phyloP scores from a whole-genome alignment of 92 coral and sea anemone genomes.

The Zoanthus sociatus region DNA sequence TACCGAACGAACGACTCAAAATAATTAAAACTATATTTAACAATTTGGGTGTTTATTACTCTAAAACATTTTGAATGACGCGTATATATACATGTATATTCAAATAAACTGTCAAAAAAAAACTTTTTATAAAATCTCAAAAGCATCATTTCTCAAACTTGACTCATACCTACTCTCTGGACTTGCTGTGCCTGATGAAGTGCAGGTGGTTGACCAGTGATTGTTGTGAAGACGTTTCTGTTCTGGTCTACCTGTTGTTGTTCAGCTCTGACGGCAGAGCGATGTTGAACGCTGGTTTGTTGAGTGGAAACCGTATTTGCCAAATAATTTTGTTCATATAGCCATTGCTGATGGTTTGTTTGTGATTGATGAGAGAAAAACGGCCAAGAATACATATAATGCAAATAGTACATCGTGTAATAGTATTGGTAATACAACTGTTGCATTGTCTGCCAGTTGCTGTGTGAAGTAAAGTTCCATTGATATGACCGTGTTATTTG shows the following conservation, averaged over 20 bases:
- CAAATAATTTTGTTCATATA: slow-evolving; percentile 30
- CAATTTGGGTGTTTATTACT: too few relatives aligned
- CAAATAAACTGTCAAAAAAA: too few relatives aligned
- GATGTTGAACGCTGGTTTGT: background rate
- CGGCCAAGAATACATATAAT: slow-evolving; percentile 39
- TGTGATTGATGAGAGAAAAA: slow-evolving; percentile 32
- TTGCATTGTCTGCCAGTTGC: slow-evolving; percentile 22
- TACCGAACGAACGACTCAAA: too few relatives aligned
- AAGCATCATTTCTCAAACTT: background rate
- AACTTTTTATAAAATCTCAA: background rate
- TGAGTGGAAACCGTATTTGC: slow-evolving; percentile 12
- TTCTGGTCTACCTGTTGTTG: background rate
- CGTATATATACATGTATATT: too few relatives aligned
- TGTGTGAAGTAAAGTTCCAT: background rate
- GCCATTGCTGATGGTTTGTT: slow-evolving; percentile 19
- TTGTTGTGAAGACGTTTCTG: background rate
- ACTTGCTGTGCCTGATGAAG: slow-evolving; percentile 13
- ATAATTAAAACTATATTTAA: too few relatives aligned
- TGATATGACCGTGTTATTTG: background rate
- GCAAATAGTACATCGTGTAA: slow-evolving; percentile 27
- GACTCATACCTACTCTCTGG: slow-evolving; percentile 38
- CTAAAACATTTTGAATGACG: too few relatives aligned
- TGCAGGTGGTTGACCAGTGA: background rate
- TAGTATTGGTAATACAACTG: slow-evolving; percentile 33
- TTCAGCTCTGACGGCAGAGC: background rate